A percentile compares a stretch with the other conserved stretches of the same genome.
phyloP scores from a whole-genome alignment of 1,140 invertebrate species.

The Drosophila melanogaster region DNA sequence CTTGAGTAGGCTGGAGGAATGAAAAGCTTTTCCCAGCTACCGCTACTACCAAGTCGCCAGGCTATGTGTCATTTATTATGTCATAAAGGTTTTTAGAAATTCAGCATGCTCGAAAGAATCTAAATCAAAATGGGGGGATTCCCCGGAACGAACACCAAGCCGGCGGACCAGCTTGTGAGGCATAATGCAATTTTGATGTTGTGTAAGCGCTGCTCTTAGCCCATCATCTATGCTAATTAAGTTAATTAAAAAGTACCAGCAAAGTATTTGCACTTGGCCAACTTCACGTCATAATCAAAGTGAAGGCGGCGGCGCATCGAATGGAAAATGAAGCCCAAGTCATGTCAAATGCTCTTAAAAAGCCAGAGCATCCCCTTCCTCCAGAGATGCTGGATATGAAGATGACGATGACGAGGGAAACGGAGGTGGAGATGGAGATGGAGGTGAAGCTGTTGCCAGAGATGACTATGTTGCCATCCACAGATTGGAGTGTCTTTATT shows the following conservation, averaged over 20 bases:
- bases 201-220: slow-evolving; percentile 76
- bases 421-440: slow-evolving; percentile 1
- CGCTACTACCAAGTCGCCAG: slow-evolving; percentile 6
- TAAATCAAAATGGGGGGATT: slow-evolving; percentile 34
- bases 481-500: slow-evolving; percentile 60
- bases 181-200: slow-evolving; percentile 81
- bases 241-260: slow-evolving; percentile 82
- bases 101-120: slow-evolving; percentile 45
- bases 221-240: slow-evolving; percentile 81
- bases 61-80: slow-evolving; percentile 47
- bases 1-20: slow-evolving; percentile 1
- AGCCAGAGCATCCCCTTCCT: slow-evolving; percentile 38
- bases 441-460: slow-evolving; percentile 1
- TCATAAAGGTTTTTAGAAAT: slow-evolving; percentile 41
- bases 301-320: slow-evolving; percentile 67
- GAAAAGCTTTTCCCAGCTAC: slow-evolving; percentile 15
- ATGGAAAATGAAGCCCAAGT: slow-evolving; percentile 75
- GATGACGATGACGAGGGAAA: slow-evolving; percentile 22
- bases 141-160: neutral
- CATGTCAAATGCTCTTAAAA: slow-evolving; percentile 82
- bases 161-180: slow-evolving; percentile 15
- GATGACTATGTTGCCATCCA: slow-evolving; percentile 48
- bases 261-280: slow-evolving; percentile 82
- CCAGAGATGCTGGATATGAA: slow-evolving; percentile 24
- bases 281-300: slow-evolving; percentile 82